Evolutionary conservation across 2,888 invertebrate genomes (phyloP), one percentile per base, ranked within the genome.

Genomic region (Chorisops tibialis): DNA sequence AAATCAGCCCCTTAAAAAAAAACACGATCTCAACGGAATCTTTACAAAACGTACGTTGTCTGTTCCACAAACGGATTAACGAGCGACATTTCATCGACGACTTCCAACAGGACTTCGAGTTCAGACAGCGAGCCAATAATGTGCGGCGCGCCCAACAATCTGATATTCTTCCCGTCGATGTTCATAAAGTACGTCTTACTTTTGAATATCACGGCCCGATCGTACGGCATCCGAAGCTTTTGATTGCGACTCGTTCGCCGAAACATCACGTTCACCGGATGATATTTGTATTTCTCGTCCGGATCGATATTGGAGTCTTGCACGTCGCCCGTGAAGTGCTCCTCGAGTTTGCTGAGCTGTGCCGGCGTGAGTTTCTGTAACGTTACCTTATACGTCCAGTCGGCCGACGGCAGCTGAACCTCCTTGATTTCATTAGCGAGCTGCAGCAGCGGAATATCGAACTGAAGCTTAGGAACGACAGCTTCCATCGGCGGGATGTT

Each of bases 171-270:
- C 18, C 78, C 78, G 61, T 78, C 77, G 48, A 79, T 77, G 59
- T 77, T 78, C 0, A 75, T 74, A 54, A 74, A 77, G 69, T 74
- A 79, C 49, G 74, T 74, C 54, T 74, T 74, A 67, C 77, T 77
- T 65, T 78, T 78, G 41, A 79, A 77, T 35, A 78, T 76, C n/a
- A 78, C 74, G 7, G 78, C 77, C 11, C 78, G 74, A 69, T 79
- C 78, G 63, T 74, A 78, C 21, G 76, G 76, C 65, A 77, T 72
- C 7, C 73, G 70, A 11, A 71, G 71, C 48, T 70, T 68, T 6
- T 69, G 70, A 65, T 73, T 71, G 45, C 69, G 63, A 7, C 71
- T 70, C n/a, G 71, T 63, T 1, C 78, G 70, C 0, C 77, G 71
- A 67, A 78, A 79, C 70, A 78, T 75, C 1, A 79, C 77, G 41